Evolutionary conservation across 30 jellyfish, hydroid and myxozoan species (phyloP).

Genomic region (Aurelia sp.): DNA sequence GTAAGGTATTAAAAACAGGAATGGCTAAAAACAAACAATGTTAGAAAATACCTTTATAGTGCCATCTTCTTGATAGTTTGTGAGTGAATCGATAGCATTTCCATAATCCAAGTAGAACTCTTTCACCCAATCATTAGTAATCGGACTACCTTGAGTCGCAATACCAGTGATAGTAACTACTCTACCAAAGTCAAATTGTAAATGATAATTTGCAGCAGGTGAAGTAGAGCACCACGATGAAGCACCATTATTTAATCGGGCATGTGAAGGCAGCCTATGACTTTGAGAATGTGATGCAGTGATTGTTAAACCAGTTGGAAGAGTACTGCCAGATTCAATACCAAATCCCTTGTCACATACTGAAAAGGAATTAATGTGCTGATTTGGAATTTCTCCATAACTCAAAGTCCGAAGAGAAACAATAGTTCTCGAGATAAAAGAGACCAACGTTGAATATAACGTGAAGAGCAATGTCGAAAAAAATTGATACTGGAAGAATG

Average conservation of each 20-base stretch:
- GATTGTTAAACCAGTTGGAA: constrained; percentile 55
- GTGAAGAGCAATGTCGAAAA: no score
- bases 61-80: constrained; percentile 41
- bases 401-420: no score
- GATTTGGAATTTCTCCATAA: no score
- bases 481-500: no score
- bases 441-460: no score
- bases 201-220: constrained; percentile 18
- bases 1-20: no score
- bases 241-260: constrained; percentile 33
- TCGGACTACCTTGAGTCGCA: constrained; percentile 69
- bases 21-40: no score
- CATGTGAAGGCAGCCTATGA: constrained; percentile 27
- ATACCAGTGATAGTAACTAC: constrained; percentile 55
- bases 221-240: constrained; percentile 47
- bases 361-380: not conserved
- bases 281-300: constrained; percentile 31
- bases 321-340: constrained; percentile 44
- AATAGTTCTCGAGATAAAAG: no score
- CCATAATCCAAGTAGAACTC: constrained; percentile 69
- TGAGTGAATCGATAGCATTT: constrained; percentile 15
- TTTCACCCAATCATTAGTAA: constrained; percentile 51
- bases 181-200: constrained; percentile 68
- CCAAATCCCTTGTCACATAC: constrained; percentile 70
- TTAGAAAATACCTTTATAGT: constrained; percentile 7